A percentile compares a stretch with the other conserved stretches of the same genome.
These are phyloP conservation scores for Tanypteryx hageni DNA, from an alignment of 2,888 invertebrate species.

Conservation along the genomic window DNA sequence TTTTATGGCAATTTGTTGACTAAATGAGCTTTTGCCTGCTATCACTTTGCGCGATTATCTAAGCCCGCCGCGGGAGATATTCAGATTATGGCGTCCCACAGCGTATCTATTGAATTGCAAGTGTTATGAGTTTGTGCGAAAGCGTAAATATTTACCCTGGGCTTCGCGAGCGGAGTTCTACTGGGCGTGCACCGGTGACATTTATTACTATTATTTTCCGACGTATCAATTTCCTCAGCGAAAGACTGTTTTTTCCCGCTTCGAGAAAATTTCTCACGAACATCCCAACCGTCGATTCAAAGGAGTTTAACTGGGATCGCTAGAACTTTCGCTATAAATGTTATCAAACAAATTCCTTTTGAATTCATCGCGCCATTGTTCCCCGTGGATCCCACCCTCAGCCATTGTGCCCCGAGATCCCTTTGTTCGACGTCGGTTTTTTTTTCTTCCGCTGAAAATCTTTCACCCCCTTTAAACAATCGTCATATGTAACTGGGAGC, in stretches of 20 bases:
- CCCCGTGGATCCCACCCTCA: not conserved
- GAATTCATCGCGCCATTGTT: slow-evolving; percentile 25
- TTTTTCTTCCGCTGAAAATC: not conserved
- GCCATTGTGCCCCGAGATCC: not conserved
- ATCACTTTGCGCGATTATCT: no score
- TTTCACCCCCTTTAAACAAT: slow-evolving; percentile 20
- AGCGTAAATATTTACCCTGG: not conserved
- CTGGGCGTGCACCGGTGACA: not conserved
- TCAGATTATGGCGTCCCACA: no score
- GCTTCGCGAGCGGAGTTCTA: not conserved
- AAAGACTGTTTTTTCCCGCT: not conserved
- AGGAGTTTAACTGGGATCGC: not conserved
- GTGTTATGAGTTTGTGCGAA: not conserved
- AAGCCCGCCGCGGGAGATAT: no score
- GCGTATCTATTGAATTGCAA: no score
- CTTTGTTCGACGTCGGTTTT: not conserved
- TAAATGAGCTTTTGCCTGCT: no score
- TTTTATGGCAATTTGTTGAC: no score
- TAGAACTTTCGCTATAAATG: slow-evolving; percentile 5
- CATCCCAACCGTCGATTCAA: not conserved
- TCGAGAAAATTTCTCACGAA: slow-evolving; percentile 7
- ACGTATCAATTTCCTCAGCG: no score
- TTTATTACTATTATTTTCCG: not conserved
- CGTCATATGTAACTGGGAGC: slow-evolving; percentile 26
- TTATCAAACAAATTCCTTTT: slow-evolving; percentile 5